These are phyloP conservation scores for Troides aeacus DNA, from an alignment of 2,888 invertebrate species.

Conservation along the genomic window DNA sequence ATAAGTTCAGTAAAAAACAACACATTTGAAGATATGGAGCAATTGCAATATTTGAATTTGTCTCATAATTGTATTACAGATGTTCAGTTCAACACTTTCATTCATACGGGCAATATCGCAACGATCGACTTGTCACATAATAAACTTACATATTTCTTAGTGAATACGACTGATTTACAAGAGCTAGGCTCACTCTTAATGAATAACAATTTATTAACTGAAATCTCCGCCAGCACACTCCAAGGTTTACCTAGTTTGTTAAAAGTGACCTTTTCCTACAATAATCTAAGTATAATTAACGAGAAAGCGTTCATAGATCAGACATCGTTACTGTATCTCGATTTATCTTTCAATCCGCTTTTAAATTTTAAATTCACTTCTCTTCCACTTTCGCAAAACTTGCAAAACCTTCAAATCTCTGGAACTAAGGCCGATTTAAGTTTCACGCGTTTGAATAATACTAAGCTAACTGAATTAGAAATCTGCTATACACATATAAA, in stretches of 20 bases:
- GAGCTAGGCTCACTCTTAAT: constrained; percentile 46
- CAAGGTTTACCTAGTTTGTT: constrained; percentile 40
- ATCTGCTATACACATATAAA: constrained; percentile 45
- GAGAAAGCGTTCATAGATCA: constrained; percentile 42
- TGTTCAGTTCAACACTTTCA: constrained; percentile 54
- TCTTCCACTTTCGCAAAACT: constrained; percentile 36
- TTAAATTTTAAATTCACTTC: constrained; percentile 40
- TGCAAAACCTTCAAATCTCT: constrained; percentile 47
- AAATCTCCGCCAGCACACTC: constrained; percentile 40
- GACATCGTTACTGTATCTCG: constrained; percentile 44
- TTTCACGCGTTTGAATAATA: constrained; percentile 39
- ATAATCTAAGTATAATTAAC: constrained; percentile 42
- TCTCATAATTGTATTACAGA: constrained; percentile 50
- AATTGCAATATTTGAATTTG: constrained; percentile 52
- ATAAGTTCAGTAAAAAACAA: constrained; percentile 49
- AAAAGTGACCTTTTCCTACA: constrained; percentile 46
- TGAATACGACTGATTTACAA: constrained; percentile 52
- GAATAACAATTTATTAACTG: constrained; percentile 51
- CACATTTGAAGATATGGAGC: constrained; percentile 55
- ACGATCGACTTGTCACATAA: constrained; percentile 60
- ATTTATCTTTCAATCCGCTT: constrained; percentile 54
- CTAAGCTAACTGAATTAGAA: constrained; percentile 40
- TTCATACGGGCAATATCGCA: constrained; percentile 46
- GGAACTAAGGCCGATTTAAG: constrained; percentile 41
- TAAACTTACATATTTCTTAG: constrained; percentile 43